Conservation (phyloP, 2,888 invertebrate species). For the Heteropelma amictum region DNA sequence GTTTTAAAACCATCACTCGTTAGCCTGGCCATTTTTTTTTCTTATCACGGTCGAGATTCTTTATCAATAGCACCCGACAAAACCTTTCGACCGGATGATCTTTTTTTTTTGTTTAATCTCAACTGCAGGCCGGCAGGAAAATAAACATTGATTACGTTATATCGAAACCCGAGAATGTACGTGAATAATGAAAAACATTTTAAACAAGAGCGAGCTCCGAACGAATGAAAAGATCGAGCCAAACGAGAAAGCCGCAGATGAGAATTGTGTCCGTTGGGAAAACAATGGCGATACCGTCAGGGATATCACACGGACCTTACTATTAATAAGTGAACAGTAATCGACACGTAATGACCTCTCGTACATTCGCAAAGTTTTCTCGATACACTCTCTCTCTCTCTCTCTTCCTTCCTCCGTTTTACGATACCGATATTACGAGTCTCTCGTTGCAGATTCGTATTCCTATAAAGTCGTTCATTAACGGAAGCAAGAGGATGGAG, state of each 20-base stretch:
- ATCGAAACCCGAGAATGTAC: too few relatives aligned
- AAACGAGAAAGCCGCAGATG: background rate
- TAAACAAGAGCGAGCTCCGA: background rate
- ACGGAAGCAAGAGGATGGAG: background rate
- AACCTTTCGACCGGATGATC: too few relatives aligned
- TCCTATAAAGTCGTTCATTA: background rate
- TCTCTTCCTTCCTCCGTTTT: slow-evolving; percentile 2
- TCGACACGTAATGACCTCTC: slow-evolving; percentile 69
- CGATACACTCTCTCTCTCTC: background rate
- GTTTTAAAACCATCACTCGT: too few relatives aligned
- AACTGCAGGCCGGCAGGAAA: too few relatives aligned
- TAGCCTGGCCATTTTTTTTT: too few relatives aligned
- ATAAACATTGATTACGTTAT: too few relatives aligned
- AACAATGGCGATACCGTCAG: slow-evolving; percentile 70
- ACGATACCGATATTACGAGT: background rate
- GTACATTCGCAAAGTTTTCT: slow-evolving; percentile 10
- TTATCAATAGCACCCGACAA: too few relatives aligned
- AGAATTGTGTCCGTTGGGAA: slow-evolving; percentile 56
- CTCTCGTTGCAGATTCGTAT: background rate
- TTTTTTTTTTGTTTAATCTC: too few relatives aligned
- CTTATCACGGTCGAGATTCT: too few relatives aligned
- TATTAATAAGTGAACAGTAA: slow-evolving; percentile 73
- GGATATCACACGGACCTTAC: slow-evolving; percentile 67
- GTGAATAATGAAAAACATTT: background rate
- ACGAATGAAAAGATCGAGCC: background rate